phyloP scores from a whole-genome alignment of 2,888 invertebrate genomes.

The Ceratothoa steindachneri region DNA sequence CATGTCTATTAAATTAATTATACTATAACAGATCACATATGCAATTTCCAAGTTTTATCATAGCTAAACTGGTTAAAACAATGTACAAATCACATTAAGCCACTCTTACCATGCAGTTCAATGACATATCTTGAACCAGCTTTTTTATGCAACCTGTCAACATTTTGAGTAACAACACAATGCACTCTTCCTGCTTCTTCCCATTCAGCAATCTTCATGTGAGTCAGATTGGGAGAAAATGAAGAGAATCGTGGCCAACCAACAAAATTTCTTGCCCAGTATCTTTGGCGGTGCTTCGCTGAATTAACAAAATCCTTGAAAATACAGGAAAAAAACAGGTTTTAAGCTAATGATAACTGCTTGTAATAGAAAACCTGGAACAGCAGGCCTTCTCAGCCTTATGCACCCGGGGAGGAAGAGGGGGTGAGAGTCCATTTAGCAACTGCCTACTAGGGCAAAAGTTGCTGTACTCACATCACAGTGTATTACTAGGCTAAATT shows the following conservation, averaged over 20 bases:
- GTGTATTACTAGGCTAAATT: too few relatives aligned
- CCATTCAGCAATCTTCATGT: conserved; percentile 67
- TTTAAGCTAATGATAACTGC: too few relatives aligned
- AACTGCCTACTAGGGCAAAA: too few relatives aligned
- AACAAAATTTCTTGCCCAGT: conserved; percentile 93
- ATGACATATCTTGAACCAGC: conserved; percentile 74
- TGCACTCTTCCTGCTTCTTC: conserved; percentile 64
- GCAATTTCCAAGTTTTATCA: too few relatives aligned
- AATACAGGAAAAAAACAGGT: not conserved
- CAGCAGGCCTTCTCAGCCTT: too few relatives aligned
- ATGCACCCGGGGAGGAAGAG: too few relatives aligned
- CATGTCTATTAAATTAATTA: too few relatives aligned
- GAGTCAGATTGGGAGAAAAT: conserved; percentile 72
- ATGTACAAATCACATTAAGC: not conserved
- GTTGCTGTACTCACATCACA: too few relatives aligned
- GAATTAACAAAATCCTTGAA: conserved; percentile 55
- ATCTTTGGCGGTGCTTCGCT: conserved; percentile 66
- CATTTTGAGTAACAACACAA: conserved; percentile 90
- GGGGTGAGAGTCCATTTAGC: too few relatives aligned
- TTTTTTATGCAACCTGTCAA: conserved; percentile 85
- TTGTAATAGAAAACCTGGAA: too few relatives aligned
- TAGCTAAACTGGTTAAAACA: too few relatives aligned
- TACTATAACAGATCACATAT: too few relatives aligned
- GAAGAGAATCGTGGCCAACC: conserved; percentile 81
- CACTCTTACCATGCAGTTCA: conserved; percentile 82